Evolutionary conservation across 1,140 invertebrate genomes (phyloP).

Genomic region (Leptopilina clavipes): DNA sequence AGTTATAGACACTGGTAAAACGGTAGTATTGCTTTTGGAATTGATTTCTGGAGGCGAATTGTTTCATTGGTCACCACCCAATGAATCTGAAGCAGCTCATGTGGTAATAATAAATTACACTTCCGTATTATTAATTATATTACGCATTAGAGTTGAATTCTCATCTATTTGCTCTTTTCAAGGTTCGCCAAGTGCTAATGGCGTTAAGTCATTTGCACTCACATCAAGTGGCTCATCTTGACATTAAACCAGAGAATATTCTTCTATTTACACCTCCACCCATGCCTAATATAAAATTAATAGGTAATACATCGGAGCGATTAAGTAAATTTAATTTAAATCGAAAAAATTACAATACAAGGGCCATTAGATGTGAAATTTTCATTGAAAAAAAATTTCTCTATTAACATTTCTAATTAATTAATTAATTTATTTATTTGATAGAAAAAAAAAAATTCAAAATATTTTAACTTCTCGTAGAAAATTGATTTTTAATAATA

Average conservation of each 20-base stretch:
- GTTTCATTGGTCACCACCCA: constrained; percentile 78
- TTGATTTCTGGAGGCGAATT: constrained; percentile 79
- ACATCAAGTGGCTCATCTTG: constrained; percentile 82
- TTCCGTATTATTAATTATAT: constrained; percentile 29
- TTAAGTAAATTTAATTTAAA: neutral
- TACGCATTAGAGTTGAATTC: constrained; percentile 32
- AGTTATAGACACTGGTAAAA: constrained; percentile 79
- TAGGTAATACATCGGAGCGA: constrained; percentile 61
- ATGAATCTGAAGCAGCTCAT: constrained; percentile 80
- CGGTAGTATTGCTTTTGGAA: constrained; percentile 81
- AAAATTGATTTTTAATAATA: too few relatives aligned
- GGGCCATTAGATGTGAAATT: too few relatives aligned
- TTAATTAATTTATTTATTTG: too few relatives aligned
- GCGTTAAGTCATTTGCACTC: constrained; percentile 82
- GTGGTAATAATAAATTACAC: constrained; percentile 65
- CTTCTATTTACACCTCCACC: constrained; percentile 76
- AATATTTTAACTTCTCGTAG: too few relatives aligned
- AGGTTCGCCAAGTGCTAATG: constrained; percentile 80
- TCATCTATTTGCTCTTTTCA: constrained; percentile 40
- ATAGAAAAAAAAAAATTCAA: too few relatives aligned
- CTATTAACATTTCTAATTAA: too few relatives aligned
- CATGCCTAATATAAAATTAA: constrained; percentile 78
- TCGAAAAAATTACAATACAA: too few relatives aligned
- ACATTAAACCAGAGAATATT: constrained; percentile 82
- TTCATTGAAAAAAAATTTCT: too few relatives aligned